These are phyloP conservation scores for Nysson spinosus DNA, from an alignment of 2,888 invertebrate genomes.

Conservation along the genomic window DNA sequence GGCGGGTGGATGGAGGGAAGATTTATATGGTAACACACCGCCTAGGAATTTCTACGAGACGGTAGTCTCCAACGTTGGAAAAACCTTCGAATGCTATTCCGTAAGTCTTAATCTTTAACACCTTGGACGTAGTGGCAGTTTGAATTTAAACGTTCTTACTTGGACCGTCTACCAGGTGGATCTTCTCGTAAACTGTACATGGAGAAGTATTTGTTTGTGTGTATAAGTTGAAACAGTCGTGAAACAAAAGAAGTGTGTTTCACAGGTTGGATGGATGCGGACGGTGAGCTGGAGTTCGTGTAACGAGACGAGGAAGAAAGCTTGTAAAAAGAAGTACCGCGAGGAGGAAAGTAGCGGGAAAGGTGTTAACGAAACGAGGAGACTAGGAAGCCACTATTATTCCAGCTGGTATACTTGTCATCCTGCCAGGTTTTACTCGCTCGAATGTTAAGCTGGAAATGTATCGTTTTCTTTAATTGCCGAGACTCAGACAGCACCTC, in stretches of 20 bases:
- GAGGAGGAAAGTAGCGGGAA: constrained; percentile 29
- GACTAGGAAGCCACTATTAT: constrained; percentile 25
- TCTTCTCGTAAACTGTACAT: constrained; percentile 32
- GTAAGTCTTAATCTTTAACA: constrained; percentile 51
- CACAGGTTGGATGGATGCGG: neutral
- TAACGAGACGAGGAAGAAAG: neutral
- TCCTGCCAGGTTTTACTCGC: constrained; percentile 26
- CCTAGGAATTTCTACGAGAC: constrained; percentile 38
- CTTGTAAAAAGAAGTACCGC: neutral
- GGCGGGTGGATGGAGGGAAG: constrained; percentile 27
- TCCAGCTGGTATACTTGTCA: constrained; percentile 27
- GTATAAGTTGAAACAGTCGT: constrained; percentile 43
- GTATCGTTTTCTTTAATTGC: constrained; percentile 20
- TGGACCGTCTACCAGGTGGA: neutral
- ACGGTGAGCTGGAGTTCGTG: neutral
- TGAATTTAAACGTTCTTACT: constrained; percentile 48
- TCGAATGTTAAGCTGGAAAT: neutral
- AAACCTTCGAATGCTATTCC: constrained; percentile 6
- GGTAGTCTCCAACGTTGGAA: neutral
- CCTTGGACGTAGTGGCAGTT: constrained; percentile 42
- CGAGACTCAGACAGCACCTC: no score
- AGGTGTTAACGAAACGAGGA: constrained; percentile 41
- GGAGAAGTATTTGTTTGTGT: neutral
- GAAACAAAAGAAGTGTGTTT: constrained; percentile 45
- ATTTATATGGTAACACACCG: constrained; percentile 48